Evolutionary conservation across 2,888 invertebrate genomes (phyloP).

Genomic region (Drepanosiphum platanoidis): DNA sequence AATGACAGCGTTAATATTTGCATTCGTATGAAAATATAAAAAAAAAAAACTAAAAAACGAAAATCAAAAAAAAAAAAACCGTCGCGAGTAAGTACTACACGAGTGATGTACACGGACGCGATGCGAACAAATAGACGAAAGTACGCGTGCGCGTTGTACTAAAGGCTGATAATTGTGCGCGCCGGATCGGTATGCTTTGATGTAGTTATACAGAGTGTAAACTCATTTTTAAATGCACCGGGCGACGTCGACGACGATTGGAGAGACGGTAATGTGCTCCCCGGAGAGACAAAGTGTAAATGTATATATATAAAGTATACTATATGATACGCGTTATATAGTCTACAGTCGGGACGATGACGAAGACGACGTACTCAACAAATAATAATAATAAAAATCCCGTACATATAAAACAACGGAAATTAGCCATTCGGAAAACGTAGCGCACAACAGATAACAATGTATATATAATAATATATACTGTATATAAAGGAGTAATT

Average conservation of each 20-base stretch:
- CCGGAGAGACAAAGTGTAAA: background rate
- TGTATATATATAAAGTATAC: background rate
- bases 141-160: background rate
- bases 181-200: background rate
- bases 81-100: background rate
- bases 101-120: background rate
- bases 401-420: slow-evolving; percentile 5
- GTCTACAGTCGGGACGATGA: background rate
- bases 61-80: background rate
- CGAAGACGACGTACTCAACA: background rate
- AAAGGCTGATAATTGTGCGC: background rate
- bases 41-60: background rate
- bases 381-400: slow-evolving; percentile 18
- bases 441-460: slow-evolving; percentile 26
- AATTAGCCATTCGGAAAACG: slow-evolving; percentile 48
- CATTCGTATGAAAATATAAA: too few relatives aligned
- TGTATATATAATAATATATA: background rate
- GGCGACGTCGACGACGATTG: background rate
- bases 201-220: slow-evolving; percentile 15
- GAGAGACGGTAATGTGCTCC: background rate
- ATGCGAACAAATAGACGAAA: background rate
- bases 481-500: background rate
- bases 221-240: slow-evolving; percentile 11
- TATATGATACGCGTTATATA: background rate
- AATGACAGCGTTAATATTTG: too few relatives aligned